Evolutionary conservation across 2,888 invertebrate genomes (phyloP).

Genomic region (Pogonocherus hispidulus): DNA sequence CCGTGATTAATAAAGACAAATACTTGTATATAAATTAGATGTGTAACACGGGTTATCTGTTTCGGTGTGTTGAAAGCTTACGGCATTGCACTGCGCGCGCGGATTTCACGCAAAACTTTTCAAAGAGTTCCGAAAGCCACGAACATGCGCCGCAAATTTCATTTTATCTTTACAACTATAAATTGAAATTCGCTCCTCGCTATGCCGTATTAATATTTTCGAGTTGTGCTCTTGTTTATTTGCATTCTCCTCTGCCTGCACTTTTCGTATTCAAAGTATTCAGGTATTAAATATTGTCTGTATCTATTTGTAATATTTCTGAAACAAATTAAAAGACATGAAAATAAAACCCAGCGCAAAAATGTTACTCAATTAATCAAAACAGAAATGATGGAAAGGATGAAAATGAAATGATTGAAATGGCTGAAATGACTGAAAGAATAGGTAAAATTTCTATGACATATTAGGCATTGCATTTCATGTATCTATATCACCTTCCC

Average conservation of each 20-base stretch:
- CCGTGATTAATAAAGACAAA: conserved; percentile 22
- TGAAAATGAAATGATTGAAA: too few species aligned
- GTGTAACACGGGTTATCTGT: conserved; percentile 32
- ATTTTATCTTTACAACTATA: conserved; percentile 20
- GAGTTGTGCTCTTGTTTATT: conserved; percentile 24
- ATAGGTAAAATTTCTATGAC: too few species aligned
- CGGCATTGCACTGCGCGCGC: conserved; percentile 46
- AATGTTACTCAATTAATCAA: too few species aligned
- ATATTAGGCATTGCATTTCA: too few species aligned
- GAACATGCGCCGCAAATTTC: conserved; percentile 46
- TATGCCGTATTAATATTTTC: conserved; percentile 29
- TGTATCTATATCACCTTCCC: too few species aligned
- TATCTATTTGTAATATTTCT: too few species aligned
- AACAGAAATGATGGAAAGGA: too few species aligned
- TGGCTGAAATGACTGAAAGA: too few species aligned
- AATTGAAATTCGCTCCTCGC: conserved; percentile 29
- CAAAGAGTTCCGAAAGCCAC: conserved; percentile 43
- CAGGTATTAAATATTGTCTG: too few species aligned
- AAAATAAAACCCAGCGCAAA: too few species aligned
- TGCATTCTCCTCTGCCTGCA: conserved; percentile 1
- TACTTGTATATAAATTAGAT: conserved; percentile 28
- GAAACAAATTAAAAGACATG: too few species aligned
- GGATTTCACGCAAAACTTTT: conserved; percentile 50
- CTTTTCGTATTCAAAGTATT: too few species aligned
- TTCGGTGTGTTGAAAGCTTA: conserved; percentile 29